These are phyloP conservation scores for Candidula unifasciata DNA, from an alignment of 2,888 invertebrate genomes.

Conservation along the genomic window DNA sequence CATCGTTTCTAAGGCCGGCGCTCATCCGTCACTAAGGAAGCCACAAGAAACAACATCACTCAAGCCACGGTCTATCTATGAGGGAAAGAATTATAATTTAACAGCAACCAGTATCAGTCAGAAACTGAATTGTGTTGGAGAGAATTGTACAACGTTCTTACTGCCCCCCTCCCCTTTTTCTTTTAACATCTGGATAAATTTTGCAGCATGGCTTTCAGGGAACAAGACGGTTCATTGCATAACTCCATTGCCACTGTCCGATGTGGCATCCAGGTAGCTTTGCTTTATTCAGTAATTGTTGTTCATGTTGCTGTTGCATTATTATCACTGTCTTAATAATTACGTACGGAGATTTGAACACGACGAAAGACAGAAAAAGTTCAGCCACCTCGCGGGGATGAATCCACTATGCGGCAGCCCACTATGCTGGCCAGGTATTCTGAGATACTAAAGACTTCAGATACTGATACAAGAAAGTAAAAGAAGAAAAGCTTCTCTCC, in stretches of 20 bases:
- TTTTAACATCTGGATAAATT: background rate
- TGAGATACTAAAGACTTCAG: background rate
- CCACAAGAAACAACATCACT: background rate
- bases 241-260: constrained; percentile 9
- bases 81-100: background rate
- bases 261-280: constrained; percentile 35
- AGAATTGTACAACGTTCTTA: background rate
- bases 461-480: no score
- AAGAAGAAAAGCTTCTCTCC: no score
- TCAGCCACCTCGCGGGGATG: no score
- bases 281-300: background rate
- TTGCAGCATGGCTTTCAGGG: constrained; percentile 40
- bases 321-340: background rate
- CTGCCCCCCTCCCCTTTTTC: background rate
- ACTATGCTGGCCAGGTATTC: background rate
- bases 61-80: background rate
- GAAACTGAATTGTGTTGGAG: background rate
- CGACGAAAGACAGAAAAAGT: no score
- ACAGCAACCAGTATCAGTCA: background rate
- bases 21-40: constrained; percentile 54
- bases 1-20: constrained; percentile 47
- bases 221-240: constrained; percentile 8
- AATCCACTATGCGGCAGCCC: background rate
- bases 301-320: background rate
- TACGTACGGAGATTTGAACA: no score